Evolutionary conservation across 2,797 vertebrate genomes (phyloP), one percentile per base, ranked within the genome.

Genomic region (Sciaenops ocellatus): DNA sequence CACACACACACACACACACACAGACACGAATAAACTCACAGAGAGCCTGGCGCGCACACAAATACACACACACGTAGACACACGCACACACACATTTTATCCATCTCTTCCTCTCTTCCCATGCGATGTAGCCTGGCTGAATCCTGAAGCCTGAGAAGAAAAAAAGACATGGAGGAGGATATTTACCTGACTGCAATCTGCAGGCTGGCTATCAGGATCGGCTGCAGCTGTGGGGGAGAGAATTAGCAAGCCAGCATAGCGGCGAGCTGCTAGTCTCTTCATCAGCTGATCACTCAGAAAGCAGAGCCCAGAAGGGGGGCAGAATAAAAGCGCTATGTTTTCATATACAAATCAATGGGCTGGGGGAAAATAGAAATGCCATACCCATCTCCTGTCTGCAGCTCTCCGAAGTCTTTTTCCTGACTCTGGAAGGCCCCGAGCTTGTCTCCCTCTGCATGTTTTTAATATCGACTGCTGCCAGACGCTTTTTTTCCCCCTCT

Each of bases 201-300:
- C 96, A 96, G 97, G 97, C 96, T 96, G 96, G 95, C 96, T 97
- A 94, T 96, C 97, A 86, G 96, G 97, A 97, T 96, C 97, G 90
- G 89, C 92, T 90, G 92, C 92, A 89, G 97, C 97, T 97, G 98
- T 96, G 96, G 98, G 97, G 96, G 97, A 99, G 97, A 99, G 98
- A 99, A 99, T 99, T 98, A 99, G 97, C 97, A 98, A 97, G 90
- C 97, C 98, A 96, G 98, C 97, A 98, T 98, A 98, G 97, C 97
- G 97, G 96, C 97, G 97, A 96, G 98, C 97, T 96, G 97, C 98
- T 95, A 99, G 97, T 97, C 97, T 99, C 97, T 99, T 99, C 98
- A 99, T 99, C 98, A 99, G 98, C 97, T 98, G 98, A 99, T 99
- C 98, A 97, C 96, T 97, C 96, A 96, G 96, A 97, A 38, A 95